Evolutionary conservation across 2,888 invertebrate species (phyloP), one percentile per base, ranked within the genome.

Genomic region (Disparrhopalites patrizii): DNA sequence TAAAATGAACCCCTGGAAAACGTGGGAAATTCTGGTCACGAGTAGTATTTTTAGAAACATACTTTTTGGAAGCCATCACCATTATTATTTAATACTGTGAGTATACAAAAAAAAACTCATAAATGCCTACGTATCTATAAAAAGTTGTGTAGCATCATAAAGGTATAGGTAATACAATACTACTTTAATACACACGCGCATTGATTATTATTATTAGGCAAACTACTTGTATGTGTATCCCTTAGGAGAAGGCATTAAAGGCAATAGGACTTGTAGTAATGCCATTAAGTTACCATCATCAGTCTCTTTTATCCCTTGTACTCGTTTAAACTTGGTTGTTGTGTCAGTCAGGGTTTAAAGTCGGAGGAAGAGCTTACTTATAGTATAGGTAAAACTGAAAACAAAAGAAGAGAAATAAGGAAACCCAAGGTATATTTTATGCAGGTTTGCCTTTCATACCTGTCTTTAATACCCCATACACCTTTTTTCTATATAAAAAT

Each of bases 311-410:
- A n/a, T n/a, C n/a, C n/a, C 47, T 47, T 47, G 18, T 47, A 47
- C n/a, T 43, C n/a, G 47, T 47, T 23, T 25, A 50, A 61, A 50
- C 62, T 55, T 51, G 50, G 63, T 68, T 68, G 68, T 68, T 68
- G 65, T 68, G 68, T 65, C 62, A 65, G 65, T 65, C 65, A 68
- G 68, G 68, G 68, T 65, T 68, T 62, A 68, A 51, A 51, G 51
- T 33, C 30, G 54, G 63, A 25, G 51, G 60, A 51, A 36, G 30
- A 43, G 43, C 57, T 57, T 57, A 31, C 51, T n/a, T n/a, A n/a
- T n/a, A n/a, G n/a, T n/a, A n/a, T n/a, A 61, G 61, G 61, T 61
- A 61, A 25, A 47, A 36, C 7, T 7, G 36, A 36, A 36, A 10
- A 36, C 28, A 47, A 2, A 40, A 33, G 36, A 31, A 61, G 52